Percentiles rank a stretch among this genome's conserved stretches.
Conservation (phyloP, 2,888 invertebrate genomes). For the Drosophila parthenogenetica region DNA sequence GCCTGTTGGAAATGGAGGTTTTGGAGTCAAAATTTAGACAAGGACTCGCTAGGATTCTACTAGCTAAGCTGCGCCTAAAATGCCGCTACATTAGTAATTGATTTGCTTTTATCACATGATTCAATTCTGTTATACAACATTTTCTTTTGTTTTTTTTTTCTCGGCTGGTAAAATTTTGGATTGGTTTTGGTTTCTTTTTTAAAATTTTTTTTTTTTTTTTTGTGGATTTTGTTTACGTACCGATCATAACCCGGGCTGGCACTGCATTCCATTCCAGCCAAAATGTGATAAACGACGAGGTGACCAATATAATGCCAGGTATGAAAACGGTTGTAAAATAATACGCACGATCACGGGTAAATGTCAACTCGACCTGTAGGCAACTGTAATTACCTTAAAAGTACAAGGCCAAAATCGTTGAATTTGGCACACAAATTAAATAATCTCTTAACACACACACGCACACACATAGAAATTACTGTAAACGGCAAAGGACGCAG, state of each 20-base stretch:
- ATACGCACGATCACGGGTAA: conserved; percentile 97
- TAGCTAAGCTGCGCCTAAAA: conserved; percentile 38
- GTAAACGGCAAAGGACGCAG: conserved; percentile 48
- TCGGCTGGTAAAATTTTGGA: conserved; percentile 11
- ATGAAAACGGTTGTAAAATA: conserved; percentile 99
- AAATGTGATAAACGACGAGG: conserved; percentile 98
- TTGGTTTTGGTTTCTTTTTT: conserved; percentile 10
- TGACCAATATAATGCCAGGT: conserved; percentile 97
- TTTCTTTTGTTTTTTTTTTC: conserved; percentile 8
- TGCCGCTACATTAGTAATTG: conserved; percentile 32
- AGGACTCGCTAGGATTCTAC: conserved; percentile 28
- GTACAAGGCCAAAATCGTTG: conserved; percentile 64
- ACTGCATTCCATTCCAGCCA: conserved; percentile 99
- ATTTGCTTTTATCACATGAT: conserved; percentile 14
- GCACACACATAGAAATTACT: conserved; percentile 27
- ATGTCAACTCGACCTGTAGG: conserved; percentile 96
- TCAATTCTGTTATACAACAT: conserved; percentile 6
- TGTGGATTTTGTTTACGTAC: conserved; percentile 86
- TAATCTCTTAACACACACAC: conserved; percentile 29
- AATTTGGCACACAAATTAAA: conserved; percentile 48
- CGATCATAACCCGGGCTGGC: conserved; percentile 98
- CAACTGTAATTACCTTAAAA: conserved; percentile 97
- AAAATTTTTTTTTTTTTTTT: conserved; percentile 15
- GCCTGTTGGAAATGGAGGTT: conserved; percentile 10
- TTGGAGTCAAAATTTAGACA: conserved; percentile 19